Conservation (phyloP, 2,888 invertebrate genomes). For the Bedellia somnulentella region DNA sequence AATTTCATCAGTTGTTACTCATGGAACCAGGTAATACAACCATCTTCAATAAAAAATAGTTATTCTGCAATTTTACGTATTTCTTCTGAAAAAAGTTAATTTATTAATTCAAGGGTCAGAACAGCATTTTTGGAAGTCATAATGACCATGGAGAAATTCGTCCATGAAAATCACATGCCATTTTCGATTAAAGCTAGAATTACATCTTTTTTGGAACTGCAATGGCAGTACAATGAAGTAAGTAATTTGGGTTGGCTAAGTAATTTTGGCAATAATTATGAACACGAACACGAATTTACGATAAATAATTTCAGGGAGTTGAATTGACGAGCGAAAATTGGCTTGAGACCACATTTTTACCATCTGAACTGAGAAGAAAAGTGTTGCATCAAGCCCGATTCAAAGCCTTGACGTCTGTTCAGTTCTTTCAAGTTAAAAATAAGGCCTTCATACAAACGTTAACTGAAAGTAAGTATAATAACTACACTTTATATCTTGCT, state of each 20-base stretch:
- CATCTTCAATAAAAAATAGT: no score
- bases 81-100: neutral
- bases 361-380: slow-evolving; percentile 41
- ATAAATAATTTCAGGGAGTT: slow-evolving; percentile 26
- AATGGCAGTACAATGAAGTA: slow-evolving; percentile 57
- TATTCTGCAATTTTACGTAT: no score
- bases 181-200: slow-evolving; percentile 42
- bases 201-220: slow-evolving; percentile 51
- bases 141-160: slow-evolving; percentile 47
- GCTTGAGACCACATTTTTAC: slow-evolving; percentile 42
- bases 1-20: slow-evolving; percentile 49
- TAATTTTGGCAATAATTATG: neutral
- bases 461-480: slow-evolving; percentile 40
- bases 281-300: slow-evolving; percentile 4
- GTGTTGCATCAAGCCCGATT: slow-evolving; percentile 50
- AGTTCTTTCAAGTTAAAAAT: slow-evolving; percentile 50
- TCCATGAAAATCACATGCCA: slow-evolving; percentile 51
- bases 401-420: slow-evolving; percentile 42
- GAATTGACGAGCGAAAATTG: slow-evolving; percentile 47
- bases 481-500: no score
- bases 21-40: slow-evolving; percentile 36
- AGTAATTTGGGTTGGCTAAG: no score
- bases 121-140: slow-evolving; percentile 51
- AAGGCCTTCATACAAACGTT: slow-evolving; percentile 49
- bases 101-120: slow-evolving; percentile 27